Percentiles rank a stretch among this genome's conserved stretches.
These are phyloP conservation scores for Magallana nippona DNA, from an alignment of 2,888 invertebrate species.

Conservation along the genomic window DNA sequence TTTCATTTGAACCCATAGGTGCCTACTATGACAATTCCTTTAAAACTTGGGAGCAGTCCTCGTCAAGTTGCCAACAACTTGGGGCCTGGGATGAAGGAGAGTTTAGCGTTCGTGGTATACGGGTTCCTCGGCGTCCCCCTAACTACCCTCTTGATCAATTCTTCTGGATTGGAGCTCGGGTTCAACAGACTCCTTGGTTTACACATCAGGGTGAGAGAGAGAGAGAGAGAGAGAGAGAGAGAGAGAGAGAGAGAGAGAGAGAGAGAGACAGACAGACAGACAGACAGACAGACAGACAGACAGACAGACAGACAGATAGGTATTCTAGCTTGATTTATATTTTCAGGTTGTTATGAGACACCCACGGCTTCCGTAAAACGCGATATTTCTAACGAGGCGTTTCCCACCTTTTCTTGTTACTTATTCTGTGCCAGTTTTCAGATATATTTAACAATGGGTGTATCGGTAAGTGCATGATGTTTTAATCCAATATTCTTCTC, in stretches of 20 bases:
- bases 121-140: neutral
- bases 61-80: neutral
- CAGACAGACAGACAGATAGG: too few species aligned
- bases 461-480: neutral
- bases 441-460: neutral
- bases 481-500: neutral
- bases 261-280: too few species aligned
- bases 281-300: too few species aligned
- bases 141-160: neutral
- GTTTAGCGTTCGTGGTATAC: neutral
- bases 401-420: neutral
- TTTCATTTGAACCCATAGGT: neutral
- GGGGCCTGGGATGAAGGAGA: neutral
- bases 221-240: too few species aligned
- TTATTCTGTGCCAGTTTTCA: neutral
- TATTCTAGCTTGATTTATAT: neutral
- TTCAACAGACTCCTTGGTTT: constrained; percentile 18
- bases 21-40: neutral
- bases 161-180: constrained; percentile 12
- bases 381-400: neutral
- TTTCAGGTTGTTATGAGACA: neutral
- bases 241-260: too few species aligned
- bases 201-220: neutral
- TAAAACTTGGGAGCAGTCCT: neutral
- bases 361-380: neutral